Evolutionary conservation across 2,888 invertebrate genomes (phyloP).

Genomic region (Callimorpha dominula): DNA sequence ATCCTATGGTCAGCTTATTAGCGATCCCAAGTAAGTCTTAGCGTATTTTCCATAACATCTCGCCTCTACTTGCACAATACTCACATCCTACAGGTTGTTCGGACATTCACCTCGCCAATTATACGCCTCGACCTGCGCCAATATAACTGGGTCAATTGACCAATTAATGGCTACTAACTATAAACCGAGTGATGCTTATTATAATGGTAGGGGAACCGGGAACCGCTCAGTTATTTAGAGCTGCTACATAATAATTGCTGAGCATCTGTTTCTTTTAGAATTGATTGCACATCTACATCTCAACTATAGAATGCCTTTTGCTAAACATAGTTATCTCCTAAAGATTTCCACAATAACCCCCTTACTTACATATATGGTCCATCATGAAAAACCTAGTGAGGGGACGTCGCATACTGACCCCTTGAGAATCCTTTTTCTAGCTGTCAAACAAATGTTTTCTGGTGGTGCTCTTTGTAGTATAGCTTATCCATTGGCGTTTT

Average conservation of each 20-base stretch:
- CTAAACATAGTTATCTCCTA: neutral
- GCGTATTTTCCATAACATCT: neutral
- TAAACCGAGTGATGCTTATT: constrained; percentile 11
- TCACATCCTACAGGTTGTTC: constrained; percentile 8
- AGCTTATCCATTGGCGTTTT: no score
- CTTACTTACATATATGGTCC: neutral
- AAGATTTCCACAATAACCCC: neutral
- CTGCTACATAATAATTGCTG: neutral
- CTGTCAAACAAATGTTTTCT: no score
- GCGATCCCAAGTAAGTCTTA: no score
- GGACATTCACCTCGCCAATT: constrained; percentile 38
- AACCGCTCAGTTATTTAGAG: constrained; percentile 6
- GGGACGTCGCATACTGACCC: no score
- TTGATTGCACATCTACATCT: neutral
- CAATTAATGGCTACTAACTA: constrained; percentile 6
- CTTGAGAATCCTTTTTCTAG: no score
- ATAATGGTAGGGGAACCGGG: constrained; percentile 16
- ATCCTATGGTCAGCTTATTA: no score
- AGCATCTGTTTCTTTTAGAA: neutral
- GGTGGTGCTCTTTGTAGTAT: no score
- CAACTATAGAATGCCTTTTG: neutral
- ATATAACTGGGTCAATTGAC: constrained; percentile 38
- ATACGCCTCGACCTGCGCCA: constrained; percentile 33
- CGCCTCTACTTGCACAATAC: constrained; percentile 9
- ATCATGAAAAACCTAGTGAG: no score